phyloP scores from a whole-genome alignment of 2,797 vertebrate species.

The Tolypeutes matacus region DNA sequence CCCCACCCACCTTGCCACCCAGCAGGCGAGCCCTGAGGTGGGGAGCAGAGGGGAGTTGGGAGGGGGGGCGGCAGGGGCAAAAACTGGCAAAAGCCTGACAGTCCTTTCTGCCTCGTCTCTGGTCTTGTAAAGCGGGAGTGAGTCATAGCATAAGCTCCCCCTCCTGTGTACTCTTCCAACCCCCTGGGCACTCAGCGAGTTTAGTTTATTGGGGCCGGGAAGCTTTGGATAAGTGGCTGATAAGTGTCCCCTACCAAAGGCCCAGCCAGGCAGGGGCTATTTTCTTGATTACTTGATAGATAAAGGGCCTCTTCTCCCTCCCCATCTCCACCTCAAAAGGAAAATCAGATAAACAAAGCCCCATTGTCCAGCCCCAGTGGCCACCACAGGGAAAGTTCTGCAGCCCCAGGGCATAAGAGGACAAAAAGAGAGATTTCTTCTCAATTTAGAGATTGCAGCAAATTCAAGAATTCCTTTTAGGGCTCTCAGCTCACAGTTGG shows the following conservation, averaged over 20 bases:
- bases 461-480: constrained; percentile 73
- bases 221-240: background rate
- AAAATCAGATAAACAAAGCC: constrained; percentile 64
- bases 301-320: background rate
- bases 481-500: constrained; percentile 48
- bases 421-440: constrained; percentile 79
- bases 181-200: background rate
- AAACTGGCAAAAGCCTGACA: background rate
- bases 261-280: background rate
- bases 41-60: too few relatives aligned
- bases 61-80: background rate
- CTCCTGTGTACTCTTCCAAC: background rate
- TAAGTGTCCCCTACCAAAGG: background rate
- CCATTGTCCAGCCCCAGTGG: constrained; percentile 71
- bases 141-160: background rate
- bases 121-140: background rate
- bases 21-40: background rate
- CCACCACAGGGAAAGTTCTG: constrained; percentile 72
- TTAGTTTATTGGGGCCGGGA: background rate
- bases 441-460: constrained; percentile 57
- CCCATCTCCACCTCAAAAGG: background rate
- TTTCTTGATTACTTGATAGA: background rate
- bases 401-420: constrained; percentile 64
- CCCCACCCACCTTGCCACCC: background rate
- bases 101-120: background rate